These are phyloP conservation scores for Ectropis crepuscularia DNA, from an alignment of 2,888 invertebrate species.

Conservation along the genomic window DNA sequence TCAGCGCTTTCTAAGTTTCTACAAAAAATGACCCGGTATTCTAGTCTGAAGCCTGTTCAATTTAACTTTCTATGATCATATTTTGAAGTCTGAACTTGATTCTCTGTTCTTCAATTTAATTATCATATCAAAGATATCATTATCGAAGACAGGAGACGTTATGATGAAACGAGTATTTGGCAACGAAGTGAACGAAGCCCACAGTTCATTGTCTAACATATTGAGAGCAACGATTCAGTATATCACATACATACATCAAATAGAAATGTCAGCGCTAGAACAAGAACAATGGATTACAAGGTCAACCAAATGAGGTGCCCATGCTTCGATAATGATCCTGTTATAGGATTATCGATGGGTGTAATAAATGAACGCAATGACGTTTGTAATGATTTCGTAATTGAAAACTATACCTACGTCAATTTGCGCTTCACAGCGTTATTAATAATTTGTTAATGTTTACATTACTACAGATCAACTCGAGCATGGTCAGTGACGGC, in stretches of 20 bases:
- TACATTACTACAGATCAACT: background rate
- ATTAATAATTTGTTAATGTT: constrained; percentile 1
- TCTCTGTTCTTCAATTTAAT: background rate
- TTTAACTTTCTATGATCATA: constrained; percentile 55
- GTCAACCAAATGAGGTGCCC: constrained; percentile 28
- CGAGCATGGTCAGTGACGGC: no score
- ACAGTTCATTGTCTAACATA: constrained; percentile 72
- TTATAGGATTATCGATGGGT: constrained; percentile 33
- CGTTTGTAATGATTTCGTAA: constrained; percentile 24
- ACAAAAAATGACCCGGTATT: constrained; percentile 65
- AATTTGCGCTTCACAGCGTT: constrained; percentile 21
- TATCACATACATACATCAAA: constrained; percentile 59
- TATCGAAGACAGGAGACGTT: constrained; percentile 46
- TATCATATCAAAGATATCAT: constrained; percentile 14
- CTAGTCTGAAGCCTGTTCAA: constrained; percentile 51
- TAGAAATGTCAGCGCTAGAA: constrained; percentile 50
- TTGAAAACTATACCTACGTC: constrained; percentile 21
- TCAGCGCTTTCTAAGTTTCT: constrained; percentile 54
- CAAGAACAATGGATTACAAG: constrained; percentile 40
- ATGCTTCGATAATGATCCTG: constrained; percentile 21
- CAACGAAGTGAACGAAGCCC: constrained; percentile 69
- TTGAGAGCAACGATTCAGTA: constrained; percentile 56
- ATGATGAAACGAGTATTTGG: constrained; percentile 68
- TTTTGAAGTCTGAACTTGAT: constrained; percentile 16
- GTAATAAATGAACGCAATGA: constrained; percentile 17